Percentiles rank a stretch among this genome's conserved stretches.
Evolutionary conservation across 2,888 invertebrate species (phyloP).

Genomic region (Drosophila monieri): DNA sequence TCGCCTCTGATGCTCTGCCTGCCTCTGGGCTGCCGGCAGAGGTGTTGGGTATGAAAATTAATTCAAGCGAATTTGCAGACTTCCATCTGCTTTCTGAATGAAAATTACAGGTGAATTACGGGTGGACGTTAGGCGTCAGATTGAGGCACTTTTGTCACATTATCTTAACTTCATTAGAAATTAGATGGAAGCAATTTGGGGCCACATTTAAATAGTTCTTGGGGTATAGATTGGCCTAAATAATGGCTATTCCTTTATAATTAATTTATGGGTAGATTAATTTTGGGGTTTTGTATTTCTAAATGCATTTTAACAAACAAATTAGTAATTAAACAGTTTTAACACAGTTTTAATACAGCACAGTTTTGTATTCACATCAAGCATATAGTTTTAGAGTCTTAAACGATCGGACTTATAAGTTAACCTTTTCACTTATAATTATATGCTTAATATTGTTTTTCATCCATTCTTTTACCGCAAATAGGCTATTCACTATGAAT

Average conservation of each 20-base stretch:
- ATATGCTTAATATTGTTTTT: no score
- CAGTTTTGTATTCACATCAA: no score
- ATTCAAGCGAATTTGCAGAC: slow-evolving; percentile 26
- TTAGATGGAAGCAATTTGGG: slow-evolving; percentile 9
- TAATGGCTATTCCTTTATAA: neutral
- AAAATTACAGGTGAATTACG: slow-evolving; percentile 34
- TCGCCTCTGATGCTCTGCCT: slow-evolving; percentile 1
- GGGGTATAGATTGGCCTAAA: neutral
- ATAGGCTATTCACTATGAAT: no score
- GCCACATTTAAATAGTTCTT: neutral
- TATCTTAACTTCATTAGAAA: slow-evolving; percentile 27
- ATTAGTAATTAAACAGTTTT: no score
- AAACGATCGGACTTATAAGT: no score
- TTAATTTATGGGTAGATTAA: neutral
- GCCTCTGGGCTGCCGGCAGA: slow-evolving; percentile 17
- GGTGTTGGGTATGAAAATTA: slow-evolving; percentile 41
- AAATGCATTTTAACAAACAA: no score
- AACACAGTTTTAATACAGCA: no score
- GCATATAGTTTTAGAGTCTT: no score
- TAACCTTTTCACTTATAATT: no score
- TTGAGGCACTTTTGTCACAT: slow-evolving; percentile 21
- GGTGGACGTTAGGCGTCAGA: slow-evolving; percentile 15
- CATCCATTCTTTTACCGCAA: no score
- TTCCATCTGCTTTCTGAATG: slow-evolving; percentile 5
- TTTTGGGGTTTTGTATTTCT: neutral